Base-by-base conservation (phyloP, 2,888 invertebrate species). In the Dicycla oo region DNA sequence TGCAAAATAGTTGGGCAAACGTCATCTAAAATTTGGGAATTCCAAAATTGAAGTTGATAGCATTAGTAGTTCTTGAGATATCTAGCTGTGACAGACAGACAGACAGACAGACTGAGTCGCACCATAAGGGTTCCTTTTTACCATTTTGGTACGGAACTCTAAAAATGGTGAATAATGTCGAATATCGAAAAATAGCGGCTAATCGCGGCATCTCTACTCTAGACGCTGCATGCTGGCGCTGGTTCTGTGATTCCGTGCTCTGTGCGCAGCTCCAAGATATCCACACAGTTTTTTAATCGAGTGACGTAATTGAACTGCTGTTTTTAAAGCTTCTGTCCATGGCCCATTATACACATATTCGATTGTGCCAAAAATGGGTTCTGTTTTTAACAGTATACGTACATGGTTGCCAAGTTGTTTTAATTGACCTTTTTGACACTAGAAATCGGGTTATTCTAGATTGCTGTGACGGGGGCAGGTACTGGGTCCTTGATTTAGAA, bases 251-350 rank as follows among this genome's bases (percentile, higher is more conserved):
- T 58, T 58, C 23, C 18, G 10, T 23, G 23, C 34, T 58, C 58
- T 18, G n/a, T 23, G n/a, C 18, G 15, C 8, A 57, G 7, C 40
- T 60, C 26, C 30, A 54, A 61, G 34, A 65, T 64, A 49, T 51
- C 70, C 77, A 18, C 2, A 30, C 23, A 15, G 11, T 63, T n/a
- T 75, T 80, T 75, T 66, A 80, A 79, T 69, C 65, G n/a, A 40
- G 49, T 66, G 53, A 66, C 53, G 62, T 56, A 63, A 73, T 79
- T 56, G 45, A 58, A 69, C 40, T 30, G 45, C 18, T 63, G 43
- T 47, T 63, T 62, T 62, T 18, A 47, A 65, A 45, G 57, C 30
- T 57, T 54, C n/a, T 49, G 61, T 49, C 70, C 81, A 8, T 79
- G 79, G 71, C 79, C 70, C 23, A 57, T 68, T 75, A 57, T 15